These are phyloP conservation scores for Triplophysa dalaica DNA, from an alignment of 2,113 vertebrate genomes.

Conservation along the genomic window DNA sequence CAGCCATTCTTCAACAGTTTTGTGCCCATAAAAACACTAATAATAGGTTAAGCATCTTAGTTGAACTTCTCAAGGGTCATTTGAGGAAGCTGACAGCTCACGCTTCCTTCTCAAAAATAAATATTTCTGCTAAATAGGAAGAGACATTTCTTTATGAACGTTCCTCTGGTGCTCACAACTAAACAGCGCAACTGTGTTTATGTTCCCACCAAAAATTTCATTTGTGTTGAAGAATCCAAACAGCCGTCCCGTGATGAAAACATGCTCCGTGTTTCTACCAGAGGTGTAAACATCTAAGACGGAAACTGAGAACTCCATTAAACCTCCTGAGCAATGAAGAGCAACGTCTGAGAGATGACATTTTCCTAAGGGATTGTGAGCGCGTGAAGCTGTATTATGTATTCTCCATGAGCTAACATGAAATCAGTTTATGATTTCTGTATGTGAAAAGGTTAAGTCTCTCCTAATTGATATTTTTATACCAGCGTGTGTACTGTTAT, in stretches of 20 bases:
- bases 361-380: too few relatives aligned
- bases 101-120: slow-evolving; percentile 60
- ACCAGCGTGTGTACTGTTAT: not conserved
- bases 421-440: too few relatives aligned
- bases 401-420: too few relatives aligned
- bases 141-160: slow-evolving; percentile 46
- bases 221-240: slow-evolving; percentile 48
- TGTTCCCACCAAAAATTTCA: slow-evolving; percentile 26
- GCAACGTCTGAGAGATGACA: too few relatives aligned
- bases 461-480: not conserved
- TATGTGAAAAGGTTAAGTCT: not conserved
- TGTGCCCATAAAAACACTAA: not conserved
- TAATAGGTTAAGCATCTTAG: slow-evolving; percentile 6
- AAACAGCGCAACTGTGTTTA: slow-evolving; percentile 38
- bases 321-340: too few relatives aligned
- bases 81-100: slow-evolving; percentile 18
- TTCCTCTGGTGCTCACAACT: slow-evolving; percentile 4
- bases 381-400: too few relatives aligned
- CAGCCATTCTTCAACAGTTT: not conserved
- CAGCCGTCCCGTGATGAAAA: not conserved
- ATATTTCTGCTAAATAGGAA: slow-evolving; percentile 57
- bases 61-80: slow-evolving; percentile 10
- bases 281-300: too few relatives aligned
- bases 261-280: not conserved
- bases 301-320: too few relatives aligned